Evolutionary conservation across 1,140 invertebrate genomes (phyloP).

Genomic region (Zaprionus capensis): DNA sequence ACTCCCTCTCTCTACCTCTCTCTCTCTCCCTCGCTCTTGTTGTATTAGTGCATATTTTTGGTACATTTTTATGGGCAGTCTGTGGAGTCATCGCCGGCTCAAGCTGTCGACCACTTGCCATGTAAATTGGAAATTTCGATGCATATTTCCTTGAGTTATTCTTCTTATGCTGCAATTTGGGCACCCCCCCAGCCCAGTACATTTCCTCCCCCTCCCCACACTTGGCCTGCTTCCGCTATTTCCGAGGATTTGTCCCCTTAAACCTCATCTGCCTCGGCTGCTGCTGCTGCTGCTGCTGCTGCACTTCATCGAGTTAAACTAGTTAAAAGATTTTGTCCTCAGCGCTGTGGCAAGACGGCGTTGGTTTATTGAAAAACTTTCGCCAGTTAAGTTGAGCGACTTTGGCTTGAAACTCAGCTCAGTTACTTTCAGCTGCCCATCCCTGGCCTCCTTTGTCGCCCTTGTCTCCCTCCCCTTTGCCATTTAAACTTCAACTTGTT

Average conservation of each 20-base stretch:
- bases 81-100: constrained; percentile 5
- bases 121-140: constrained; percentile 69
- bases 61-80: constrained; percentile 39
- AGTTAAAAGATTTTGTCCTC: constrained; percentile 77
- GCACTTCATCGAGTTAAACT: constrained; percentile 70
- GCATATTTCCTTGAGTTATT: constrained; percentile 73
- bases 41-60: constrained; percentile 13
- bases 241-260: constrained; percentile 7
- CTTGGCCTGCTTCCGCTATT: neutral
- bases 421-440: constrained; percentile 31
- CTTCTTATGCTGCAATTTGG: constrained; percentile 17
- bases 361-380: constrained; percentile 80
- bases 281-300: constrained; percentile 15
- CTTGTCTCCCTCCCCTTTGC: neutral
- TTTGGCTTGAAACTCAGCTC: constrained; percentile 34
- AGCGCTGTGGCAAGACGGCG: constrained; percentile 30
- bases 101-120: constrained; percentile 39
- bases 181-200: neutral
- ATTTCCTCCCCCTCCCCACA: neutral
- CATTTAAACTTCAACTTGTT: constrained; percentile 4
- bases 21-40: neutral
- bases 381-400: constrained; percentile 49
- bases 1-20: neutral
- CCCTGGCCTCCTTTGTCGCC: no score
- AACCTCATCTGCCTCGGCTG: neutral